A percentile compares a stretch with the other conserved stretches of the same genome.
Conservation (phyloP, 2,113 vertebrate genomes). For the Pseudorasbora parva region DNA sequence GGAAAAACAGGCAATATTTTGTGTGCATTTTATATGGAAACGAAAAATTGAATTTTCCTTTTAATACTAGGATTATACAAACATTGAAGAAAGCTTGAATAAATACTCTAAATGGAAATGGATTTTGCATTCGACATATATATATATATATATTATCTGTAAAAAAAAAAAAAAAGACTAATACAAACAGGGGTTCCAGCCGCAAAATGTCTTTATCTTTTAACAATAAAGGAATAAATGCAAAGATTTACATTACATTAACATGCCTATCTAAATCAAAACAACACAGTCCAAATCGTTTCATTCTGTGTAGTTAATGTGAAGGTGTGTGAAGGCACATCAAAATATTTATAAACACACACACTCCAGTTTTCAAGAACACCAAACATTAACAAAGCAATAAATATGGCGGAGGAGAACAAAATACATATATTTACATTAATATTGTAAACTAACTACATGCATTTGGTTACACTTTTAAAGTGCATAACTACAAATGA, state of each 20-base stretch:
- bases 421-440: background rate
- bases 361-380: conserved; percentile 58
- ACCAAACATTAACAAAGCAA: conserved; percentile 39
- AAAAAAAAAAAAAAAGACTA: no score
- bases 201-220: conserved; percentile 69
- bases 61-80: conserved; percentile 92
- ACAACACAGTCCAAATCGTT: conserved; percentile 61
- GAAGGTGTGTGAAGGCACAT: conserved; percentile 48
- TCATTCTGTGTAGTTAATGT: conserved; percentile 56
- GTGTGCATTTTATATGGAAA: conserved; percentile 91
- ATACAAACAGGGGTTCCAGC: conserved; percentile 68
- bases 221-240: conserved; percentile 77
- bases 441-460: no score
- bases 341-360: conserved; percentile 47
- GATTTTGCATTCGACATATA: conserved; percentile 81
- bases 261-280: conserved; percentile 77
- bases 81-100: conserved; percentile 81
- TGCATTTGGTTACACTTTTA: conserved; percentile 61
- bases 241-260: conserved; percentile 78
- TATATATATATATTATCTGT: conserved; percentile 77
- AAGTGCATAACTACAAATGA: conserved; percentile 63
- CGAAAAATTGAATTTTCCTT: conserved; percentile 94
- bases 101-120: conserved; percentile 88
- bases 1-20: conserved; percentile 81
- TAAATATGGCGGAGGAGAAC: background rate